phyloP scores from a whole-genome alignment of 2,888 invertebrate genomes.

The Euzetes globulus region DNA sequence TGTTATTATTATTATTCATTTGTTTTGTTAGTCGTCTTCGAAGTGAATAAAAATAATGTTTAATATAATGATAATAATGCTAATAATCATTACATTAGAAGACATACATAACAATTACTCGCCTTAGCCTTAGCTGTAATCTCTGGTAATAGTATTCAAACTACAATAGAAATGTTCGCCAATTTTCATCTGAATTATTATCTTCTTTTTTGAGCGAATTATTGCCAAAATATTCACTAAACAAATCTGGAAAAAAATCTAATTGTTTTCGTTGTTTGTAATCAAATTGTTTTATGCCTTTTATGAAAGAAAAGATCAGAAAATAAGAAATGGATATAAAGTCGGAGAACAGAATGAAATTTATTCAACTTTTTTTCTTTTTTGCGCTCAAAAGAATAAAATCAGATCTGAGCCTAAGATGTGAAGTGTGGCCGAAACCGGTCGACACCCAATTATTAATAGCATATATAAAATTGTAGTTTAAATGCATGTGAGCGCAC shows the following conservation, averaged over 20 bases:
- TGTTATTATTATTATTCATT: background rate
- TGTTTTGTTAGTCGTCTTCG: background rate
- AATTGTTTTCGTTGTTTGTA: background rate
- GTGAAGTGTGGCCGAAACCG: background rate
- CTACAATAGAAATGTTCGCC: background rate
- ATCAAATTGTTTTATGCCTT: too few relatives aligned
- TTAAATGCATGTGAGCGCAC: background rate
- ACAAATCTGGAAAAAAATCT: background rate
- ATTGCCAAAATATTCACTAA: background rate
- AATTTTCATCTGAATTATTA: background rate
- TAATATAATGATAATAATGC: background rate
- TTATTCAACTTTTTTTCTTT: too few relatives aligned
- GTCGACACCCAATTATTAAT: constrained; percentile 15
- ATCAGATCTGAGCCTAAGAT: background rate
- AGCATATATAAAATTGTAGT: background rate
- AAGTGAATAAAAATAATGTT: background rate
- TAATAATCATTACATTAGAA: background rate
- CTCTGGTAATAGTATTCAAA: background rate
- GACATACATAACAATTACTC: constrained; percentile 1
- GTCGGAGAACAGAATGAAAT: background rate
- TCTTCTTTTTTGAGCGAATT: background rate
- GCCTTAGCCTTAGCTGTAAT: background rate
- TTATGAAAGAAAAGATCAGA: background rate
- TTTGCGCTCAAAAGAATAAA: background rate
- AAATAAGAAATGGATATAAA: background rate